Percentiles rank a stretch among this genome's conserved stretches.
Conservation (phyloP, 2,888 invertebrate species). For the Mimachlamys varia region DNA sequence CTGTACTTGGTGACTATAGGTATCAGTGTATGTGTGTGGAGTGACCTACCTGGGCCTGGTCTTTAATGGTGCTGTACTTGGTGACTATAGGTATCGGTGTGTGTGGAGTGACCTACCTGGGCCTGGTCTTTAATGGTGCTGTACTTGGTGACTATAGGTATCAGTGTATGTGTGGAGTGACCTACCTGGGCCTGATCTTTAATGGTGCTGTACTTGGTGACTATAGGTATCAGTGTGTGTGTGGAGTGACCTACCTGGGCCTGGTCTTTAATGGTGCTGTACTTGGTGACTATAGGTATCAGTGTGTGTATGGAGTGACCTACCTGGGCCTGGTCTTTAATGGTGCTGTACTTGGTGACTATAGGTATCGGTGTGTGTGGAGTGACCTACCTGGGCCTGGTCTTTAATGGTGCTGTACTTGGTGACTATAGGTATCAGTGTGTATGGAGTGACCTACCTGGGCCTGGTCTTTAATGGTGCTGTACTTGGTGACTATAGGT, state of each 20-base stretch:
- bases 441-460: too few relatives aligned
- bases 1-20: conserved; percentile 96
- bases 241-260: conserved; percentile 86
- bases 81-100: conserved; percentile 90
- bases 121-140: conserved; percentile 95
- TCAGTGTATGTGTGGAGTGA: too few relatives aligned
- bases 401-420: conserved; percentile 95
- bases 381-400: conserved; percentile 87
- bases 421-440: conserved; percentile 89
- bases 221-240: conserved; percentile 89
- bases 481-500: conserved; percentile 96
- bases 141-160: conserved; percentile 95
- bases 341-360: conserved; percentile 93
- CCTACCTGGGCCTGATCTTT: conserved; percentile 89
- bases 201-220: conserved; percentile 93
- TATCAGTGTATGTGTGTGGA: too few relatives aligned
- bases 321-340: conserved; percentile 91
- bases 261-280: conserved; percentile 93
- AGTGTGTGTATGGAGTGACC: too few relatives aligned
- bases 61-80: conserved; percentile 94
- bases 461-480: conserved; percentile 94
- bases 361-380: conserved; percentile 89
- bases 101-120: too few relatives aligned
- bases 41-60: conserved; percentile 88
- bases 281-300: conserved; percentile 93